Evolutionary conservation across 92 coral and sea anemone genomes (phyloP), one percentile per base, ranked within the genome.

Genomic region (Chrysogorgia sp.): DNA sequence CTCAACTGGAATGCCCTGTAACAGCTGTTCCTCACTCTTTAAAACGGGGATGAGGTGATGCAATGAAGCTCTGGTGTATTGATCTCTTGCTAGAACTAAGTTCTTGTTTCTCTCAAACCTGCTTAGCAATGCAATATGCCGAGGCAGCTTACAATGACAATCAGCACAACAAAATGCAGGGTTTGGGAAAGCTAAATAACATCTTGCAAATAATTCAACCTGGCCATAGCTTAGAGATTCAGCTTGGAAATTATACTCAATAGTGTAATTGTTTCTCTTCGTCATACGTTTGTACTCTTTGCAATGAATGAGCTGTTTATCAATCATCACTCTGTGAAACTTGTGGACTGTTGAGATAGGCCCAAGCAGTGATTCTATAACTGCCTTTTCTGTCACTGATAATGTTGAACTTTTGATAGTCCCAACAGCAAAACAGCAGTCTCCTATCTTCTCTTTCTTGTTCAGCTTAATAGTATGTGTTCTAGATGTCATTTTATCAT

Each of bases 191-290:
- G 70, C 71, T 30, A 69, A 29, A 85, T 56, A 88, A 41, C 69
- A 60, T 66, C 85, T 88, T 28, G 85, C 52, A 81, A 66, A 89
- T 77, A 63, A 22, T 60, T 52, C 63, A 52, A 75, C 82, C 72
- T 84, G 60, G 21, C 89, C 86, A 65, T 31, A 76, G 52, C 40
- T 34, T 21, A 40, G 3, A 23, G 78, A 37, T 9, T 45, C 74
- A 57, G 78, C 55, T 37, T 66, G 67, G n/a, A n/a, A n/a, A 40
- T 67, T 71, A 34, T 79, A 79, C n/a, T n/a, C n/a, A n/a, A n/a
- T n/a, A n/a, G n/a, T n/a, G n/a, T n/a, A n/a, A n/a, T 85, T 85
- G 67, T 85, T 85, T 49, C 86, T 85, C 34, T 71, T 81, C 22
- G 89, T 85, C 86, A 85, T 81, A 60, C 40, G 17, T 32, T 85